These are phyloP conservation scores for Noturus placidus DNA, from an alignment of 2,113 vertebrate genomes.

Conservation along the genomic window DNA sequence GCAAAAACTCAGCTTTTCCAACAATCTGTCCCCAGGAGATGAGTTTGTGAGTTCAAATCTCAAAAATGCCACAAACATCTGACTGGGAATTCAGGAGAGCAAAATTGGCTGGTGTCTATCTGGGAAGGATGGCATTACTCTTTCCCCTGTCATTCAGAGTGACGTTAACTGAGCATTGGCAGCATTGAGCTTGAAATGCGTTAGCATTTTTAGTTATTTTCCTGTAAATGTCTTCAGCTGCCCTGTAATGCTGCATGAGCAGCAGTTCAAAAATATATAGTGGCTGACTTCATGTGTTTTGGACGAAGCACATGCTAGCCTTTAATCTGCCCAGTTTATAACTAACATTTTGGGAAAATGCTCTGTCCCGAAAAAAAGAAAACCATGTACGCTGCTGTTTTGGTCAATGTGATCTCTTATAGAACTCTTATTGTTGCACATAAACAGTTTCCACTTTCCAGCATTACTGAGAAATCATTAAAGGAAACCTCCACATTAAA, in stretches of 20 bases:
- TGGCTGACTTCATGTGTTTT: neutral
- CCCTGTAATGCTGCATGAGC: neutral
- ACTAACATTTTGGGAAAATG: neutral
- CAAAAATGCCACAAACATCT: neutral
- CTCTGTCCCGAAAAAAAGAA: neutral
- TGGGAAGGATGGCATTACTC: neutral
- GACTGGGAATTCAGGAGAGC: neutral
- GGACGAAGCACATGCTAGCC: neutral
- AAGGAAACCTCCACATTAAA: neutral
- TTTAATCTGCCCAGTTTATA: neutral
- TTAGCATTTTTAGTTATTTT: neutral
- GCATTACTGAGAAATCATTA: conserved; percentile 22
- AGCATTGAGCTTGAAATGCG: neutral
- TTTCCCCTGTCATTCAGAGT: neutral
- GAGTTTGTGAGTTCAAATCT: neutral
- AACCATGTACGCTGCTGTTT: neutral
- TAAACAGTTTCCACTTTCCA: conserved; percentile 1
- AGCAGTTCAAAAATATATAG: neutral
- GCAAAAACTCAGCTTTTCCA: neutral
- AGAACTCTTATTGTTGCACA: neutral
- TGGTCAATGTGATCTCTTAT: neutral
- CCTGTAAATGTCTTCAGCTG: neutral
- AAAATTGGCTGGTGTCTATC: neutral
- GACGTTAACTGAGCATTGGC: neutral
- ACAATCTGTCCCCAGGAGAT: neutral